Evolutionary conservation across 2,888 invertebrate species (phyloP), one percentile per base, ranked within the genome.

Genomic region (Phyllotreta striolata): DNA sequence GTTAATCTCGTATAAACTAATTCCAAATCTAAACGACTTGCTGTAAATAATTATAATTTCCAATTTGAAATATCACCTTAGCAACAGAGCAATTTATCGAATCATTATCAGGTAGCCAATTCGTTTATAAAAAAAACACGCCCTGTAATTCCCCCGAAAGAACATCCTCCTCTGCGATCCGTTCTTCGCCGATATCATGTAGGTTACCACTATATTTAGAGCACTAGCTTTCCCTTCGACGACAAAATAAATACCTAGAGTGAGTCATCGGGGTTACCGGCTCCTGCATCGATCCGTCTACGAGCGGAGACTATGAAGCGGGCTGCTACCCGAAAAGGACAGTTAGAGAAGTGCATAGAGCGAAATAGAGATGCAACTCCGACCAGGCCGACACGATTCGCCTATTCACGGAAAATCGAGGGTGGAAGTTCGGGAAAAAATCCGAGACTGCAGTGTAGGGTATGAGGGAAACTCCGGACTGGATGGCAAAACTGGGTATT

Each of bases 261-360:
- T 49, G 49, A 49, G 49, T 49, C 49, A 49, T 49, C 10, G 49
- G 49, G 49, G 49, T 49, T 49, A 49, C 49, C 49, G 49, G 34
- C 49, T 49, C 49, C 37, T 10, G 9, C 35, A 49, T 49, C 49
- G 49, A 49, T 49, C 49, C 37, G 49, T 49, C 49, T 49, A 49
- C 35, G 35, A 35, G 12, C 49, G 12, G n/a, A 49, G 35, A 49
- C 49, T 35, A 49, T 14, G 34, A 47, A 47, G 34, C 34, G 24
- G 14, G 14, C 6, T 35, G 35, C n/a, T 24, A 49, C 37, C 49
- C 6, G 35, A 49, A 6, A 49, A 35, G 49, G 49, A 49, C 14
- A 37, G n/a, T 35, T 34, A 8, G n/a, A 49, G 35, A 9, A 49
- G n/a, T 49, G 49, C 49, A 49, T 34, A n/a, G 49, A 12, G 34